phyloP scores from a whole-genome alignment of 2,888 invertebrate genomes.

The Zaprionus obscuricornis region DNA sequence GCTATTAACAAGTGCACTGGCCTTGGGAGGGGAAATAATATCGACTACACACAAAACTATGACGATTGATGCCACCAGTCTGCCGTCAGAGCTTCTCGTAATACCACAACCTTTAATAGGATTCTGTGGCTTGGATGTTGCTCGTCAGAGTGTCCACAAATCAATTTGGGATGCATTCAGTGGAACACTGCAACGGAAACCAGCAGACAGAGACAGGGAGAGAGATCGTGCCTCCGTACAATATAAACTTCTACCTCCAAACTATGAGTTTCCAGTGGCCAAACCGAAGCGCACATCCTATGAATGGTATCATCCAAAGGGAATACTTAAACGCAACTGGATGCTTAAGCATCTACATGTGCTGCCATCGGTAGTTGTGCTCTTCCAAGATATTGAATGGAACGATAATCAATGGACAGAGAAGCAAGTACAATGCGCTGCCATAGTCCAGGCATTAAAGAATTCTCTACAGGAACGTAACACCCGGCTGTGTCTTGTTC shows the following conservation, averaged over 20 bases:
- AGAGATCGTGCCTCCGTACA: constrained; percentile 89
- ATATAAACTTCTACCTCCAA: constrained; percentile 91
- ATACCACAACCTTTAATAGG: constrained; percentile 94
- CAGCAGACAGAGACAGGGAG: constrained; percentile 86
- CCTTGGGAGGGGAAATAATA: constrained; percentile 26
- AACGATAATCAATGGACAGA: constrained; percentile 97
- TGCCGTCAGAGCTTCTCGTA: constrained; percentile 93
- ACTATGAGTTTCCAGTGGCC: constrained; percentile 93
- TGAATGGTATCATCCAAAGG: constrained; percentile 97
- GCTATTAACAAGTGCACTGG: constrained; percentile 5
- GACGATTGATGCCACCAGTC: constrained; percentile 87
- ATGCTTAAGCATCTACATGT: constrained; percentile 95
- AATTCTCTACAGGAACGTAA: constrained; percentile 83
- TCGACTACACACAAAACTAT: constrained; percentile 76
- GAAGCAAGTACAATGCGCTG: constrained; percentile 96
- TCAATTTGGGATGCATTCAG: constrained; percentile 97
- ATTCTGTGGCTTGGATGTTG: constrained; percentile 93
- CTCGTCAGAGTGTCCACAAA: constrained; percentile 93
- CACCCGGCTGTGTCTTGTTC: constrained; percentile 92
- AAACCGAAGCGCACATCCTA: constrained; percentile 95
- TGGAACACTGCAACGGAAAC: constrained; percentile 87
- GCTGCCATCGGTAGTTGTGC: constrained; percentile 95
- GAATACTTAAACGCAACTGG: constrained; percentile 97
- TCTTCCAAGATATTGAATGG: constrained; percentile 99
- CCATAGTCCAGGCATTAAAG: constrained; percentile 91